Percentiles rank a stretch among this genome's conserved stretches.
phyloP scores from a whole-genome alignment of 2,113 vertebrate genomes.

The Rhabdomys dilectus region DNA sequence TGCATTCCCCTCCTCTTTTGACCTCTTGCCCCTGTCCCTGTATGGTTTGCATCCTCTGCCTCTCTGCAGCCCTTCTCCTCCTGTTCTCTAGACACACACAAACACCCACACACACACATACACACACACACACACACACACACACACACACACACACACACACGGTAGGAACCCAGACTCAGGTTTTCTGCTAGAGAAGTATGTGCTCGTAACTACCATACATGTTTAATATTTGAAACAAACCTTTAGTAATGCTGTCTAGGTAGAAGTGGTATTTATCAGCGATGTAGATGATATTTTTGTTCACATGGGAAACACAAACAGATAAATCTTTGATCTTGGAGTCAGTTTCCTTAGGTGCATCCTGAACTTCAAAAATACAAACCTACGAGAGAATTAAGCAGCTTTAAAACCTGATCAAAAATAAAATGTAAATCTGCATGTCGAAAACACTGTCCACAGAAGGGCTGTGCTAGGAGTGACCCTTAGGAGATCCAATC shows the following conservation, averaged over 20 bases:
- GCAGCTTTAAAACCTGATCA: neutral
- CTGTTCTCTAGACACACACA: no score
- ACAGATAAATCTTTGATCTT: constrained; percentile 88
- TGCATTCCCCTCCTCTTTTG: no score
- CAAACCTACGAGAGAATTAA: constrained; percentile 86
- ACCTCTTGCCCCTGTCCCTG: neutral
- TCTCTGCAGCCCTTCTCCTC: neutral
- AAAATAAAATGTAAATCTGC: neutral
- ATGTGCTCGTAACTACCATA: neutral
- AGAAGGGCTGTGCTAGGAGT: neutral
- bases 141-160: neutral
- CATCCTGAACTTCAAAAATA: constrained; percentile 75
- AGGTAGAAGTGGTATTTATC: constrained; percentile 89
- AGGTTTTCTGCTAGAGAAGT: neutral
- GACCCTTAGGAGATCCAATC: no score
- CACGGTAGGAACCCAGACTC: neutral
- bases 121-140: neutral
- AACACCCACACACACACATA: no score
- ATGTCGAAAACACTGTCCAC: neutral
- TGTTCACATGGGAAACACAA: constrained; percentile 88
- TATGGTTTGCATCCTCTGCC: neutral
- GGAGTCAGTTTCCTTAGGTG: constrained; percentile 72
- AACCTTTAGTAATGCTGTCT: constrained; percentile 90
- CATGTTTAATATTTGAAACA: neutral
- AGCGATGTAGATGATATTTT: constrained; percentile 90